Conservation (phyloP, 2,888 invertebrate species). For the Metallyticus violacea region DNA sequence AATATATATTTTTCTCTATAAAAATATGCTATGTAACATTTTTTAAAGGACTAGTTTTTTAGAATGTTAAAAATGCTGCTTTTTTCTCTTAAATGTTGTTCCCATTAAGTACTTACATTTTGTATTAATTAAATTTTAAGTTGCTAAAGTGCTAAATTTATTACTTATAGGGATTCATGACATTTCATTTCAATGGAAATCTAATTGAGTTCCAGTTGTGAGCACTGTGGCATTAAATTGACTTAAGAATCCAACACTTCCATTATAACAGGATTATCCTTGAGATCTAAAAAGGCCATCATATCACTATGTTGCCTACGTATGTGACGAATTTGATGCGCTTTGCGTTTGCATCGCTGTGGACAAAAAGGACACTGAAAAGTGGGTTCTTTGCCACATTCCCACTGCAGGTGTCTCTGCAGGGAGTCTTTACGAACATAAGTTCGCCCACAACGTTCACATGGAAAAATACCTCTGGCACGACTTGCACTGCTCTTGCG, state of each 20-base stretch:
- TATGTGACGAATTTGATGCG: conserved; percentile 53
- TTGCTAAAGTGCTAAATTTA: background rate
- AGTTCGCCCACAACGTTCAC: conserved; percentile 38
- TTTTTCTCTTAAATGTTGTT: background rate
- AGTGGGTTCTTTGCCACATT: conserved; percentile 52
- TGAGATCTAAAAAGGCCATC: conserved; percentile 47
- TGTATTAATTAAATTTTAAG: background rate
- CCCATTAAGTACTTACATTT: background rate
- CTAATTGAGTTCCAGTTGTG: background rate
- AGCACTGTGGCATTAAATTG: background rate
- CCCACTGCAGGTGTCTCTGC: conserved; percentile 44
- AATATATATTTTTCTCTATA: background rate
- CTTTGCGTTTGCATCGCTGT: conserved; percentile 47
- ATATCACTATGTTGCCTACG: conserved; percentile 53
- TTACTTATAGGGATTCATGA: background rate
- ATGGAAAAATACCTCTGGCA: conserved; percentile 34
- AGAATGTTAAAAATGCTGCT: background rate
- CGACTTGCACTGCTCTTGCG: background rate
- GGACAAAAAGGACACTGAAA: conserved; percentile 51
- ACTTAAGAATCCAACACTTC: conserved; percentile 35
- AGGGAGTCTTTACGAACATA: conserved; percentile 41
- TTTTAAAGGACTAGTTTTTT: background rate
- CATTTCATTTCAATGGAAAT: background rate
- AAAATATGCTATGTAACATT: background rate
- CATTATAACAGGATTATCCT: background rate